These are phyloP conservation scores for Apocheima hispidaria DNA, from an alignment of 2,888 invertebrate species.

Conservation along the genomic window DNA sequence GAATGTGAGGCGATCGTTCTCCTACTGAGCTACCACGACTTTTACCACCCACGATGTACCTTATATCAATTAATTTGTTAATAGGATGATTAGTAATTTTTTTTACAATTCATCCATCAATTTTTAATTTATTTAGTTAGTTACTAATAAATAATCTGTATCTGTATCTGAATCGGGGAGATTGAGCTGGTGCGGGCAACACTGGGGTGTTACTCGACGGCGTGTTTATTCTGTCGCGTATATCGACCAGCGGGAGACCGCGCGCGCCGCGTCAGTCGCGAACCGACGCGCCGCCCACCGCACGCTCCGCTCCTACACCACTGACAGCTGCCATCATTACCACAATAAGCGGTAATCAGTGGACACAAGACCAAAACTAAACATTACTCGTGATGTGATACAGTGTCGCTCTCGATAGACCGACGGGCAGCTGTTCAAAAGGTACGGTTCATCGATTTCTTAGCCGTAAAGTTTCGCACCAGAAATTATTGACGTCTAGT, in stretches of 20 bases:
- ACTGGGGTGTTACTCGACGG: constrained; percentile 67
- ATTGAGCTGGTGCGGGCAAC: constrained; percentile 64
- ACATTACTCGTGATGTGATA: constrained; percentile 67
- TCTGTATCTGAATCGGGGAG: constrained; percentile 27
- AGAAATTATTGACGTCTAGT: constrained; percentile 41
- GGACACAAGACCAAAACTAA: constrained; percentile 46
- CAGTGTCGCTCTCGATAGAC: constrained; percentile 62
- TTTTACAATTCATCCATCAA: no score
- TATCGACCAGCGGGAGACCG: constrained; percentile 75
- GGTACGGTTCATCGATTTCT: constrained; percentile 61
- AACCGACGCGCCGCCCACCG: constrained; percentile 59
- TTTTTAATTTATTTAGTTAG: no score
- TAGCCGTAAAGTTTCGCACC: constrained; percentile 49
- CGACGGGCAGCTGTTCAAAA: constrained; percentile 71
- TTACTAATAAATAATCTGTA: no score
- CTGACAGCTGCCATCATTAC: constrained; percentile 69
- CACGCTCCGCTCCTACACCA: constrained; percentile 62
- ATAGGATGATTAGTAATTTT: no score
- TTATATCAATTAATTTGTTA: no score
- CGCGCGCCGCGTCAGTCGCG: constrained; percentile 72
- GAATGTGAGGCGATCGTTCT: no score
- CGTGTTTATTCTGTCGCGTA: constrained; percentile 84
- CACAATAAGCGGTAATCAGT: constrained; percentile 57
- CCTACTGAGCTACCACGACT: no score
- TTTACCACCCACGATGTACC: no score